Base-by-base conservation (phyloP, 2,113 vertebrate genomes). In the Eurystomus gularis region DNA sequence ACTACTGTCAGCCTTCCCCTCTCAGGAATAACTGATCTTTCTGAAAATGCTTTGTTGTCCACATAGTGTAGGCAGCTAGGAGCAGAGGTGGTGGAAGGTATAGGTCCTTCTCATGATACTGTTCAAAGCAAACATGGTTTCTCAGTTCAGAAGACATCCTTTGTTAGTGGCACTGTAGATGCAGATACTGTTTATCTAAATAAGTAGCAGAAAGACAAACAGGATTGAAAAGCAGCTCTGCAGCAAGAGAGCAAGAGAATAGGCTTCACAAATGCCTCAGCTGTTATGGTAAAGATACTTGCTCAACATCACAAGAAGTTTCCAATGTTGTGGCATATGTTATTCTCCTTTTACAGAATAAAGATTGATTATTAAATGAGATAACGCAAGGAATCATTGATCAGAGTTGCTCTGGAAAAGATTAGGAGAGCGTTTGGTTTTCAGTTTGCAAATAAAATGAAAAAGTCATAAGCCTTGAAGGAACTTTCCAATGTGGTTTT, bases 401-500 rank as follows among this genome's bases (percentile, higher is more conserved):
- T 92, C 76, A 87, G 77, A 83, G 16, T 17, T 87, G 40, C 52
- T 82, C 86, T 95, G 90, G 91, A 94, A 95, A 79, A 90, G 40
- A 72, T 88, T 94, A 93, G 31, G 64, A 92, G 39, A 89, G 46
- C 44, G 89, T 93, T 96, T 84, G 72, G 49, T 68, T 96, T 92
- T 91, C 39, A 61, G 48, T 87, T 90, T 76, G 86, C 94, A 95
- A 94, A 86, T 49, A 76, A 92, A 95, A 91, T 31, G 5, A 75
- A 82, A 86, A 86, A 86, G 52, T 88, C 65, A 57, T 17, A 91
- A 89, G 88, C 40, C 86, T 96, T 91, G 73, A 92, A 96, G 81
- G 86, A 95, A 87, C 61, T 89, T 96, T 96, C 83, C 88, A 72
- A 40, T 87, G 70, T 82, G 93, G 81, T 95, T 95, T 96, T 96